These are phyloP conservation scores for Phenganax stokvisi DNA, from an alignment of 92 coral and sea anemone species.

Conservation along the genomic window DNA sequence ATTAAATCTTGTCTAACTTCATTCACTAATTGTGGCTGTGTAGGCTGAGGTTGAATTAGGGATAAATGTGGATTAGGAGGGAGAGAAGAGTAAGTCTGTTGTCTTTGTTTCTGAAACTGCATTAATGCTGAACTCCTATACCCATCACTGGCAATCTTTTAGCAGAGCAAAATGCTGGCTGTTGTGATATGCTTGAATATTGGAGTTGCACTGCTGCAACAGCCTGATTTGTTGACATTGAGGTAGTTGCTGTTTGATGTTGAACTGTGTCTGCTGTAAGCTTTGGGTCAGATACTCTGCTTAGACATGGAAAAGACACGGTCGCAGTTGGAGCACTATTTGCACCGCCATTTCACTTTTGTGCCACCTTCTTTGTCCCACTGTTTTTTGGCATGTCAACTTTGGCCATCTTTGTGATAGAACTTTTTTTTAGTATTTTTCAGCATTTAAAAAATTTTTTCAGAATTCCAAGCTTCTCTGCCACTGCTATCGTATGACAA, in stretches of 20 bases:
- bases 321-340: background rate
- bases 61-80: background rate
- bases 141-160: background rate
- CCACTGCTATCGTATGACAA: background rate
- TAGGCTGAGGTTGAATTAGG: background rate
- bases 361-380: conserved; percentile 28
- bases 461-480: background rate
- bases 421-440: background rate
- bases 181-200: background rate
- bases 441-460: background rate
- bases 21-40: background rate
- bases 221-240: background rate
- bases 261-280: background rate
- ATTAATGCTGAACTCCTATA: background rate
- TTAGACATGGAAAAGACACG: background rate
- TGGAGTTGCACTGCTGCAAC: background rate
- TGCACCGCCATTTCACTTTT: conserved; percentile 14
- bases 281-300: background rate
- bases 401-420: conserved; percentile 26
- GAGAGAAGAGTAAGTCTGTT: background rate
- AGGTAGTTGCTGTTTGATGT: background rate
- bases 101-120: background rate
- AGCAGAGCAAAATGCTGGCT: background rate
- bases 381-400: conserved; percentile 33
- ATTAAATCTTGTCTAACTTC: background rate